Evolutionary conservation across 2,797 vertebrate species (phyloP).

Genomic region (Spea hammondii): DNA sequence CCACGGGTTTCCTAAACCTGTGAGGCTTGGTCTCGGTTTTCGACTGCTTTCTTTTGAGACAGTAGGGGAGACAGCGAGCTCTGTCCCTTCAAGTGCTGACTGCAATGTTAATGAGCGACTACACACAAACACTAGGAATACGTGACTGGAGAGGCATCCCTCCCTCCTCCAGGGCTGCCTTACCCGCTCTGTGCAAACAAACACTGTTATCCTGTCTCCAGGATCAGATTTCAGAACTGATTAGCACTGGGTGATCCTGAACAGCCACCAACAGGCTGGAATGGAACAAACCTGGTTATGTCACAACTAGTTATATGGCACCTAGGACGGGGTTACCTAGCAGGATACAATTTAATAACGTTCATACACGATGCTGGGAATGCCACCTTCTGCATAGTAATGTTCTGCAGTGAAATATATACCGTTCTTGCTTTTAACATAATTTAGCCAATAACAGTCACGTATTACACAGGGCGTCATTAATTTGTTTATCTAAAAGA

Average conservation of each 20-base stretch:
- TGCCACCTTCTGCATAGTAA: neutral
- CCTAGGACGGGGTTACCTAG: slow-evolving; percentile 8
- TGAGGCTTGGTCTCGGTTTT: neutral
- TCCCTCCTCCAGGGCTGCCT: slow-evolving; percentile 44
- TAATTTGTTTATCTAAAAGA: too few relatives aligned
- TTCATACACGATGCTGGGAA: neutral
- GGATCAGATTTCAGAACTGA: slow-evolving; percentile 50
- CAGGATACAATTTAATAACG: neutral
- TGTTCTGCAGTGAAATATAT: neutral
- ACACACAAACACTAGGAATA: slow-evolving; percentile 50
- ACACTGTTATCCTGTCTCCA: slow-evolving; percentile 46
- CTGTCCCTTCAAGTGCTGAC: neutral
- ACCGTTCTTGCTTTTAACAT: too few relatives aligned
- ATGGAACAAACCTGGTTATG: slow-evolving; percentile 14
- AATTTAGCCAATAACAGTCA: too few relatives aligned
- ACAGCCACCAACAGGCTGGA: slow-evolving; percentile 24
- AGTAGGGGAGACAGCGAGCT: slow-evolving; percentile 8
- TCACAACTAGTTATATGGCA: slow-evolving; percentile 14
- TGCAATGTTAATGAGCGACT: slow-evolving; percentile 29
- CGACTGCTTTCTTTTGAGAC: slow-evolving; percentile 5
- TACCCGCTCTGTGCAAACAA: slow-evolving; percentile 47
- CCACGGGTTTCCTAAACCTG: too few relatives aligned
- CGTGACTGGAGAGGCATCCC: slow-evolving; percentile 51
- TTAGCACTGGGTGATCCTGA: slow-evolving; percentile 47
- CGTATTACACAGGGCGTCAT: too few relatives aligned